Percentiles rank a stretch among this genome's conserved stretches.
phyloP scores from a whole-genome alignment of 2,888 invertebrate genomes.

The Cephus spinipes region DNA sequence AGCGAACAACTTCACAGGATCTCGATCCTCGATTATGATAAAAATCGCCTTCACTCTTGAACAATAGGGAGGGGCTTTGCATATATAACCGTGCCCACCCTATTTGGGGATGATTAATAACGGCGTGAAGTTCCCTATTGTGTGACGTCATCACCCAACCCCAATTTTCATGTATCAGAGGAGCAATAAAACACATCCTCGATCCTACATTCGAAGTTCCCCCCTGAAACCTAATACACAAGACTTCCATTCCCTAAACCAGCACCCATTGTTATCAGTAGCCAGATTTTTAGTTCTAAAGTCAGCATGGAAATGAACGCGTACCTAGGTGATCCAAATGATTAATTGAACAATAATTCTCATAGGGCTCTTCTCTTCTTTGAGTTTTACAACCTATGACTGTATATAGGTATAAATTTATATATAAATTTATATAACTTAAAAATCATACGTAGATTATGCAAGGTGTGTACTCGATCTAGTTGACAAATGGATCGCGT shows the following conservation, averaged over 20 bases:
- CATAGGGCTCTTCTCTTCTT: not conserved
- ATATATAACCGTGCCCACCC: not conserved
- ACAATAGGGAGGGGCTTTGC: constrained; percentile 1
- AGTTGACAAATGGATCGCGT: not conserved
- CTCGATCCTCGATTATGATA: constrained; percentile 14
- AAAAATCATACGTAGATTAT: not conserved
- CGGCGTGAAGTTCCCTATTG: constrained; percentile 36
- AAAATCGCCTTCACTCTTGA: constrained; percentile 6
- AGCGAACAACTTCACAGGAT: not conserved
- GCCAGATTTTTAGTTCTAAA: not conserved
- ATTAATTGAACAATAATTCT: not conserved
- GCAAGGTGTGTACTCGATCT: not conserved
- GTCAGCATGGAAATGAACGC: not conserved
- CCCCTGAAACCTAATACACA: not conserved
- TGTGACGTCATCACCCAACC: constrained; percentile 25
- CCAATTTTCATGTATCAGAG: constrained; percentile 40
- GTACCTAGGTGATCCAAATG: not conserved
- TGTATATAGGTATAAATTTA: too few species aligned
- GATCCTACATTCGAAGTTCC: constrained; percentile 12
- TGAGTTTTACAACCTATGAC: too few species aligned
- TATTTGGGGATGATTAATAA: constrained; percentile 48
- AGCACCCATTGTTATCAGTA: not conserved
- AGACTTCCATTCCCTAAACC: not conserved
- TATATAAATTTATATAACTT: not conserved
- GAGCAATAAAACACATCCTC: constrained; percentile 54